phyloP scores from a whole-genome alignment of 2,888 invertebrate genomes.

The Rotaria sp. region DNA sequence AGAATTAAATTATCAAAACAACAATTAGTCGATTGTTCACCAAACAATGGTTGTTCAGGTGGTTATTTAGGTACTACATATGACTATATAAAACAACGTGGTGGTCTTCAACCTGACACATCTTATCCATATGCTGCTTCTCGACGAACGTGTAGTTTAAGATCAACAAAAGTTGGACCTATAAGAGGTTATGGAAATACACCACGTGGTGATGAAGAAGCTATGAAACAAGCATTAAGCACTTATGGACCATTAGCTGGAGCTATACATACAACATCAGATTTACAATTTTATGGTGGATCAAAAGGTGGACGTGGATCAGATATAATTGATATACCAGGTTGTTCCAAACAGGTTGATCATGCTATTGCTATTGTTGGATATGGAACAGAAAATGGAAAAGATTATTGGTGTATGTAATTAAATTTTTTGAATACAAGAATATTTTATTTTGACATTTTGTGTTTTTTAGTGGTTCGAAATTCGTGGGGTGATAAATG shows the following conservation, averaged over 20 bases:
- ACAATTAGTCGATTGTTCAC: conserved; percentile 20
- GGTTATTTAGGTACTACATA: not conserved
- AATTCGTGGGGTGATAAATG: conserved; percentile 36
- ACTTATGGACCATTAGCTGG: not conserved
- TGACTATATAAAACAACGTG: not conserved
- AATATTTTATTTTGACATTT: conserved; percentile 5
- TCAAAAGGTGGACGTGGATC: not conserved
- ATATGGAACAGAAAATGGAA: conserved; percentile 32
- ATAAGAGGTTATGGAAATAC: not conserved
- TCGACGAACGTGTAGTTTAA: not conserved
- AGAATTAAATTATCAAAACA: not conserved
- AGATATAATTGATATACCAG: not conserved
- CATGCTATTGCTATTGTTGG: conserved; percentile 39
- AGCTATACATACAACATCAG: conserved; percentile 24
- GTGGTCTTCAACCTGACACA: not conserved
- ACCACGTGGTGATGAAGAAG: not conserved
- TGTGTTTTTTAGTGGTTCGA: not conserved
- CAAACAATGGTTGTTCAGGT: not conserved
- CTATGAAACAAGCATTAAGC: not conserved
- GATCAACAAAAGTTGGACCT: not conserved
- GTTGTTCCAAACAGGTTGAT: conserved; percentile 28
- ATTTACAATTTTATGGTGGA: conserved; percentile 2
- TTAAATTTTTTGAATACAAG: not conserved
- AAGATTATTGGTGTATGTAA: conserved; percentile 7
- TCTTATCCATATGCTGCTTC: not conserved